Evolutionary conservation across 1,140 invertebrate species (phyloP), one percentile per base, ranked within the genome.

Genomic region (Aculops lycopersici): DNA sequence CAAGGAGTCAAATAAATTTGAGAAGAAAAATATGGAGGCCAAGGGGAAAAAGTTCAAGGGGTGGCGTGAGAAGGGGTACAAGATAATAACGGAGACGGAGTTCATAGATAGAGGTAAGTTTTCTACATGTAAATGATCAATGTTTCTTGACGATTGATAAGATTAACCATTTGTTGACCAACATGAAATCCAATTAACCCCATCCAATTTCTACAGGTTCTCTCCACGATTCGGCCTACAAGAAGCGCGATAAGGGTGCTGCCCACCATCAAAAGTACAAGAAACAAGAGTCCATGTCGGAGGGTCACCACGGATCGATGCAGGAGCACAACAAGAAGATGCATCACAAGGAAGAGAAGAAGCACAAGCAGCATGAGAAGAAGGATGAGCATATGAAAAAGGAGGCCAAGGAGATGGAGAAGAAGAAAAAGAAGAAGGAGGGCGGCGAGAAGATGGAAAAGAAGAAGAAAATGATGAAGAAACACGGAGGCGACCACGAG

Each of bases 51-150:
- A 43, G 20, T 39, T 44, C 20, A 47, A 48, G 17, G 48, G 48
- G 2, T 39, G 48, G 17, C 37, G 43, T n/a, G 48, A 49, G 35
- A 46, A 43, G 36, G 46, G 48, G 19, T 49, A 49, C 39, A 49
- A 48, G 20, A 49, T 49, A 13, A 46, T 42, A 3, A 47, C 48
- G 2, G 48, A 49, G 31, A 39, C 43, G 4, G 48, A 47, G 19
- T 46, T 40, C 39, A 38, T 44, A 16, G 42, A 44, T 21, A 15
- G 38, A 15, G 38, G 38, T 8, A 31, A 31, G 24, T 31, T 31
- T 31, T 31, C 8, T 31, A 8, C 24, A 31, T 31, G 8, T 31
- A 8, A 31, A 31, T n/a, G 8, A 31, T 31, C 24, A 31, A 8
- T 31, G 24, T n/a, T 31, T 31, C n/a, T n/a, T n/a, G n/a, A n/a